Evolutionary conservation across 2,888 invertebrate genomes (phyloP).

Genomic region (Trimorus sp.): DNA sequence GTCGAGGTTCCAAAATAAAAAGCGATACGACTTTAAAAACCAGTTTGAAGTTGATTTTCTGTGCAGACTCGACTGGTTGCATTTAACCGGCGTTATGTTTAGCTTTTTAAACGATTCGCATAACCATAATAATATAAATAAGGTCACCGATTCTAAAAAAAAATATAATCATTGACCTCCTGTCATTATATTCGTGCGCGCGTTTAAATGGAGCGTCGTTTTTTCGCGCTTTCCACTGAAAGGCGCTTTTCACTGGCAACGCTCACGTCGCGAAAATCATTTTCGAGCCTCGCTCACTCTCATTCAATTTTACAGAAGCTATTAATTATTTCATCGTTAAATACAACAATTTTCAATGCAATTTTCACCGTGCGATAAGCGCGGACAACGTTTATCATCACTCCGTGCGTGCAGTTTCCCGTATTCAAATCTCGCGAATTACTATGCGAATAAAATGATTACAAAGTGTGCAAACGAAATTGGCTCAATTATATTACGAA

Average conservation of each 20-base stretch:
- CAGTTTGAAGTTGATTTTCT: neutral
- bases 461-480: constrained; percentile 26
- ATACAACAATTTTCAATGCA: neutral
- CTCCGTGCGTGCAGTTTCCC: constrained; percentile 4
- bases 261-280: too few relatives aligned
- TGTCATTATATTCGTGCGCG: constrained; percentile 9
- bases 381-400: too few relatives aligned
- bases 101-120: constrained; percentile 11
- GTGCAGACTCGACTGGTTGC: neutral
- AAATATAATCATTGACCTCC: constrained; percentile 33
- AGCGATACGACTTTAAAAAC: too few relatives aligned
- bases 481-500: constrained; percentile 21
- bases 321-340: too few relatives aligned
- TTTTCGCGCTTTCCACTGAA: neutral
- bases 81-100: constrained; percentile 25
- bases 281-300: too few relatives aligned
- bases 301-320: too few relatives aligned
- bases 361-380: neutral
- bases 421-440: constrained; percentile 16
- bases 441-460: constrained; percentile 34
- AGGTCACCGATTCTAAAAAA: constrained; percentile 38
- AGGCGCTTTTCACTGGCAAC: neutral
- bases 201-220: neutral
- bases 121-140: constrained; percentile 44
- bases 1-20: too few relatives aligned